Evolutionary conservation across 1,140 invertebrate species (phyloP).

Genomic region (Pogonomyrmex californicus): DNA sequence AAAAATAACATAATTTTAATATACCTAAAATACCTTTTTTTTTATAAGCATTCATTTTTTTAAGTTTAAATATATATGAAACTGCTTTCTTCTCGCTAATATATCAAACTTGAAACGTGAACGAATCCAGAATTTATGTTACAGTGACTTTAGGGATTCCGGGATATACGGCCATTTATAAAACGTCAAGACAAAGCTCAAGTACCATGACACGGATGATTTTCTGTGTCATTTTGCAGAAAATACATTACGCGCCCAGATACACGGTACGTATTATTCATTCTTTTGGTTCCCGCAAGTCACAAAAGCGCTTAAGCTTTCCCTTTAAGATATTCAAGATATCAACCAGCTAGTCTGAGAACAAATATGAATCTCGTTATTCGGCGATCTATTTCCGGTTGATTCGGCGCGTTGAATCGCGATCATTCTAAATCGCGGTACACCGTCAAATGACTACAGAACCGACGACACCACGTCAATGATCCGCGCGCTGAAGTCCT

Average conservation of each 20-base stretch:
- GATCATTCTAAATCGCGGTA: slow-evolving; percentile 30
- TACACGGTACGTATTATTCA: slow-evolving; percentile 4
- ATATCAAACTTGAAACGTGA: slow-evolving; percentile 1
- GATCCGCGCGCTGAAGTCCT: slow-evolving; percentile 49
- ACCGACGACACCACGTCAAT: slow-evolving; percentile 53
- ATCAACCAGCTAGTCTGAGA: slow-evolving; percentile 40
- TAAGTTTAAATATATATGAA: background rate
- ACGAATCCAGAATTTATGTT: background rate
- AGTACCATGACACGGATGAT: background rate
- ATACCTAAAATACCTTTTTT: too few relatives aligned
- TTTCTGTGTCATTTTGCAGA: background rate
- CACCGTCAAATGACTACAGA: slow-evolving; percentile 46
- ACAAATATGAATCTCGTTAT: slow-evolving; percentile 61
- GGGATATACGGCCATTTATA: slow-evolving; percentile 16
- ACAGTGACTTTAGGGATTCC: background rate
- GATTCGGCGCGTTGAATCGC: slow-evolving; percentile 36
- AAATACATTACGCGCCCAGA: background rate
- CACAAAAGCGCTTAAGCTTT: background rate
- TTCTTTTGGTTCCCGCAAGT: background rate
- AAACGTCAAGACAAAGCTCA: slow-evolving; percentile 21
- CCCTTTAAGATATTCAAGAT: slow-evolving; percentile 1
- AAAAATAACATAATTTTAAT: too few relatives aligned
- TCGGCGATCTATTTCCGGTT: slow-evolving; percentile 66
- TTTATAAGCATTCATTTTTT: too few relatives aligned
- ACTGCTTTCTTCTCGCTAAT: background rate